Base-by-base conservation (phyloP, 2,797 vertebrate species). In the Antennarius maculatus region DNA sequence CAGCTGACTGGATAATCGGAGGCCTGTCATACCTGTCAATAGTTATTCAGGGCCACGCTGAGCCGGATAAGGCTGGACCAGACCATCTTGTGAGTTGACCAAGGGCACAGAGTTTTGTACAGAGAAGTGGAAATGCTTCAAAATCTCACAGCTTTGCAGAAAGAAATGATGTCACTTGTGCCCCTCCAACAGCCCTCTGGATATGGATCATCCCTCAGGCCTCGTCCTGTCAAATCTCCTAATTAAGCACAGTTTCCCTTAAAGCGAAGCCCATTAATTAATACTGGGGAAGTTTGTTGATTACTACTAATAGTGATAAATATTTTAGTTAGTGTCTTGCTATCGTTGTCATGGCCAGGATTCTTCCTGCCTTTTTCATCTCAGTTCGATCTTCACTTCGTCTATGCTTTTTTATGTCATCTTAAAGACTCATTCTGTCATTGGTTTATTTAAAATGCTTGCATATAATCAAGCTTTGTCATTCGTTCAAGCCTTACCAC, bases 1-100 rank as follows among this genome's bases (percentile, higher is more conserved):
- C 92, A 94, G 96, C 95, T 96, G 96, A 96, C 96, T 96, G 94
- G 94, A 94, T 96, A 97, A 97, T 98, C 96, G 95, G 96, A 96
- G 93, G 92, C 92, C 95, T 96, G 96, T 97, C 97, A 97, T 94
- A 94, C 92, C 94, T 98, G 96, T 95, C 96, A 95, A 97, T 98
- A 97, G 89, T 92, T 93, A 94, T 94, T 92, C 79, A 64, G 50
- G 71, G 71, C 75, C 51, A 49, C 63, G 79, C 69, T 83, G 71
- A 65, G 76, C 63, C 70, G 65, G 61, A 81, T 74, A 74, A 64
- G 73, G 47, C 75, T 72, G 45, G 60, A 71, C 64, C 67, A 23
- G 58, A 70, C 70, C 71, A 66, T 71, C 65, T 71, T 68, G 49
- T 7, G 57, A 73, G 70, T 61, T 77, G 76, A 87, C 69, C 86